Percentiles rank a stretch among this genome's conserved stretches.
Conservation (phyloP, 2,888 invertebrate species). For the Zhengitettix transpicula region DNA sequence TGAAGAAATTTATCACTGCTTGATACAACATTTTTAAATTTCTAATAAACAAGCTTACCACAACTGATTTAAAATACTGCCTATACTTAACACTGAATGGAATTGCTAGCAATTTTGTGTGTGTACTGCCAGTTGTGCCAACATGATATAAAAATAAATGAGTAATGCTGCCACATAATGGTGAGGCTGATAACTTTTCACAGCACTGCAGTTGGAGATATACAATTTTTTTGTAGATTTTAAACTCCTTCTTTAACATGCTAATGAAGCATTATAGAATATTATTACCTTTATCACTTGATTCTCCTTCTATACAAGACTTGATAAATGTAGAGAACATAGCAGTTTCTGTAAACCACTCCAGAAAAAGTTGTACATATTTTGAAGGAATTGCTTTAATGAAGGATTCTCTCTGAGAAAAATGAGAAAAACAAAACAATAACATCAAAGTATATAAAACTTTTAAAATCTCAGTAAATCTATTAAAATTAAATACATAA, state of each 20-base stretch:
- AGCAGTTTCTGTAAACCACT: slow-evolving; percentile 76
- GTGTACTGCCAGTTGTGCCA: no score
- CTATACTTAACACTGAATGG: no score
- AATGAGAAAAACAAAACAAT: slow-evolving; percentile 10
- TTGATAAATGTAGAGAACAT: slow-evolving; percentile 66
- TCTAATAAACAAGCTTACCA: no score
- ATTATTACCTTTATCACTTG: slow-evolving; percentile 19
- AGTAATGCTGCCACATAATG: no score
- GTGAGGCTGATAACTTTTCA: no score
- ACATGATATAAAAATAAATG: no score
- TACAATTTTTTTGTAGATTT: neutral
- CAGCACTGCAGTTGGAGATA: neutral
- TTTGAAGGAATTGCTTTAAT: slow-evolving; percentile 44
- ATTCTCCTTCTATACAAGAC: slow-evolving; percentile 21
- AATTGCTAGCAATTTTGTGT: no score
- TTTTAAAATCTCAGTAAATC: neutral
- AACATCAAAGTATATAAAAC: neutral
- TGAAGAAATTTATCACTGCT: no score
- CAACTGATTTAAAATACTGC: no score
- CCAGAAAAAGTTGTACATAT: slow-evolving; percentile 54
- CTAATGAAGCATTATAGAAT: neutral
- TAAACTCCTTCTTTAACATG: neutral
- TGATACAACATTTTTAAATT: no score
- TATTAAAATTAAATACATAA: no score
- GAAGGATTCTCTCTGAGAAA: slow-evolving; percentile 54